A percentile compares a stretch with the other conserved stretches of the same genome.
Evolutionary conservation across 2,888 invertebrate genomes (phyloP).

Genomic region (Eupeodes luniger): DNA sequence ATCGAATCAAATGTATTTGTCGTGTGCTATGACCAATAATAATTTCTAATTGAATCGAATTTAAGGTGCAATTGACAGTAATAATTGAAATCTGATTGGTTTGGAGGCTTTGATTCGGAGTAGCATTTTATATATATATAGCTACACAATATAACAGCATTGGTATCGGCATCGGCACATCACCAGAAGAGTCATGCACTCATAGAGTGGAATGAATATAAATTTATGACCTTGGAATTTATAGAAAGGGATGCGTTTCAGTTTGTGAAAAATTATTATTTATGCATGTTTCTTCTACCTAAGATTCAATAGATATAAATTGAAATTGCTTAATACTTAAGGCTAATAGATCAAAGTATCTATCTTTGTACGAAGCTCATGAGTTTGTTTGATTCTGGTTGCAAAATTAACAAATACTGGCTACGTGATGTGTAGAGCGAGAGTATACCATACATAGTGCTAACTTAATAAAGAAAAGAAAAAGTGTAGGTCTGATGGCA

Average conservation of each 20-base stretch:
- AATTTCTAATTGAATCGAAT: conserved; percentile 84
- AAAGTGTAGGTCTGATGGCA: too few relatives aligned
- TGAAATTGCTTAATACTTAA: conserved; percentile 21
- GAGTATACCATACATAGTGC: background rate
- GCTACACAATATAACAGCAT: background rate
- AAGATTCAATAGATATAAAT: conserved; percentile 37
- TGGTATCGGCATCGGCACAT: too few relatives aligned
- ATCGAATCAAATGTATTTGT: conserved; percentile 72
- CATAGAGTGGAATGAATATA: conserved; percentile 32
- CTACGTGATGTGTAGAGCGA: too few relatives aligned
- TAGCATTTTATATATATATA: background rate
- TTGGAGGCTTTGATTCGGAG: conserved; percentile 60
- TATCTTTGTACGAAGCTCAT: background rate
- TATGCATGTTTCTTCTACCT: background rate
- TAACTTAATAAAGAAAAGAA: background rate
- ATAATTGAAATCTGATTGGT: conserved; percentile 76
- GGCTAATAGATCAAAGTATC: background rate
- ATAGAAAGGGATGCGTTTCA: conserved; percentile 24
- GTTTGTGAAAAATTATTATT: background rate
- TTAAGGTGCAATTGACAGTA: conserved; percentile 84
- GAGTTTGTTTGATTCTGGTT: background rate
- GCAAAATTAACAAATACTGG: too few relatives aligned
- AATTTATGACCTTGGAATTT: conserved; percentile 42
- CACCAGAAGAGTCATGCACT: conserved; percentile 32
- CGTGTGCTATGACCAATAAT: conserved; percentile 78